These are phyloP conservation scores for Pocillopora damicornis DNA, from an alignment of 64 coral and sea anemone species.

Conservation along the genomic window DNA sequence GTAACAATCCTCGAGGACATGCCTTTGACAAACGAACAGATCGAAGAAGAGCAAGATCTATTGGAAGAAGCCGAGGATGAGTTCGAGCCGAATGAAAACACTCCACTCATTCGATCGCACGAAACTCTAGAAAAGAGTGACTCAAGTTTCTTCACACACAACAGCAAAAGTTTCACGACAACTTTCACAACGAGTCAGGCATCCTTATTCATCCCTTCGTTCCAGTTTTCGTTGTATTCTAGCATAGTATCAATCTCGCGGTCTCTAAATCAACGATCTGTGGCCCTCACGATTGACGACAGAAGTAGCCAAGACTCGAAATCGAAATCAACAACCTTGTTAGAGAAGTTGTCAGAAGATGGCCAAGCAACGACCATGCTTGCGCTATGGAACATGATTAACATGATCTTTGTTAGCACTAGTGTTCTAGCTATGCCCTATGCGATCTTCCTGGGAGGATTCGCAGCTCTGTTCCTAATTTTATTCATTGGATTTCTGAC, in stretches of 20 bases:
- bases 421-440: slow-evolving; percentile 64
- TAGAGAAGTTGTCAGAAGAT: slow-evolving; percentile 56
- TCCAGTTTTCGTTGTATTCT: slow-evolving; percentile 79
- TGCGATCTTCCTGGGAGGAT: slow-evolving; percentile 55
- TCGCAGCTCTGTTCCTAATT: slow-evolving; percentile 39
- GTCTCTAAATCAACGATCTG: slow-evolving; percentile 30
- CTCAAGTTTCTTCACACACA: slow-evolving; percentile 28
- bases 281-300: slow-evolving; percentile 12
- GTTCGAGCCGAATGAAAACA: slow-evolving; percentile 29
- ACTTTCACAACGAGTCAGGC: slow-evolving; percentile 74
- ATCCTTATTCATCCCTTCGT: slow-evolving; percentile 72
- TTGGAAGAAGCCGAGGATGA: slow-evolving; percentile 26
- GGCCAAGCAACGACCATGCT: slow-evolving; percentile 64
- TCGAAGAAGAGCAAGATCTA: slow-evolving; percentile 54
- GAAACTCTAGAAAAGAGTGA: slow-evolving; percentile 35
- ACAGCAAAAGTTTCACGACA: slow-evolving; percentile 40
- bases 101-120: slow-evolving; percentile 41
- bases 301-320: neutral
- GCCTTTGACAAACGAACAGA: slow-evolving; percentile 59
- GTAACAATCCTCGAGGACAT: slow-evolving; percentile 57
- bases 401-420: slow-evolving; percentile 58
- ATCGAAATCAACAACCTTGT: slow-evolving; percentile 15
- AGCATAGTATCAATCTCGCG: slow-evolving; percentile 30
- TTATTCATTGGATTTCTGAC: slow-evolving; percentile 55
- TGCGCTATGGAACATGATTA: slow-evolving; percentile 72